Evolutionary conservation across 2,797 vertebrate species (phyloP), one percentile per base, ranked within the genome.

Genomic region (Sus cebifrons): DNA sequence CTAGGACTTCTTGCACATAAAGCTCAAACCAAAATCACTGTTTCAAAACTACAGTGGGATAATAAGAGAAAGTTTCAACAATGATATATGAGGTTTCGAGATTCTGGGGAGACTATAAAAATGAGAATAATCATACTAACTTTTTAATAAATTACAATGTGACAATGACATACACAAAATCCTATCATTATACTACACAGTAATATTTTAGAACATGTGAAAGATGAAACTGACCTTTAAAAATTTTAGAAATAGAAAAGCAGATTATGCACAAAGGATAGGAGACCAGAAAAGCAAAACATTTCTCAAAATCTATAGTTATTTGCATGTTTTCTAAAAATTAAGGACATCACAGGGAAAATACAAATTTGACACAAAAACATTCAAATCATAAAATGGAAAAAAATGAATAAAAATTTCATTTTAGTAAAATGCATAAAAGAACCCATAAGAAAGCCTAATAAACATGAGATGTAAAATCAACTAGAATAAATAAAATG

Each of bases 1-100:
- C n/a, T 89, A 87, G 29, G 93, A 88, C 40, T 71, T 91, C 58
- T 78, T 68, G 18, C 4, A 91, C 27, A 85, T 27, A 82, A 91
- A 73, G 20, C 29, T 95, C 13, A 73, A 10, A 52, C n/a, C 36
- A 27, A 84, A 88, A 67, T 36, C 2, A 23, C 25, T 67, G 56
- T 49, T 94, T 89, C 14, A 62, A 1, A 77, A 3, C 9, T 65
- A 75, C 0, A 56, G 11, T 81, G 27, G 70, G 49, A 77, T 75
- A 78, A 79, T 21, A 92, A 58, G n/a, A 78, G 15, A 74, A 85
- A 85, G 13, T 83, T 79, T 82, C 40, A 67, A 67, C 27, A 88
- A 54, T 27, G 2, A 27, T 64, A 86, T 49, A 60, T 84, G 62
- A 91, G 78, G 6, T 79, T 95, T 85, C 79, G 71, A 68, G 65